These are phyloP conservation scores for Drosophila orena DNA, from an alignment of 1,140 invertebrate species.

Conservation along the genomic window DNA sequence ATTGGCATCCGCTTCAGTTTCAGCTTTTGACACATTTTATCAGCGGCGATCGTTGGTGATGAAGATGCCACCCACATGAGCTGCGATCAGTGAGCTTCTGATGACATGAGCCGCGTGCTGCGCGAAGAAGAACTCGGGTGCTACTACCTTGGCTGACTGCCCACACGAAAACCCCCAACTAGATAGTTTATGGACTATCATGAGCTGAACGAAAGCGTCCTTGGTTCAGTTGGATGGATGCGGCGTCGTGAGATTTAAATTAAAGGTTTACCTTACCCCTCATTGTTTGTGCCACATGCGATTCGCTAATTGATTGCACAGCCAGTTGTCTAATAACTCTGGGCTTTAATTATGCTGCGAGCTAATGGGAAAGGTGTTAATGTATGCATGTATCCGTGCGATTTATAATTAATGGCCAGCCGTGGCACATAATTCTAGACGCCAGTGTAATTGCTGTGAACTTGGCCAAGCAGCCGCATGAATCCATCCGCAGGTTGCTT, in stretches of 20 bases:
- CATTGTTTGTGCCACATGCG: conserved; percentile 58
- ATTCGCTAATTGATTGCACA: conserved; percentile 79
- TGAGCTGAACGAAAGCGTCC: conserved; percentile 62
- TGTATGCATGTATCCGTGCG: conserved; percentile 48
- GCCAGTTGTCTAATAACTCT: conserved; percentile 76
- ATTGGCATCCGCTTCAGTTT: conserved; percentile 80
- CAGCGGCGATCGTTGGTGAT: conserved; percentile 24
- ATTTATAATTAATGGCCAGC: conserved; percentile 65
- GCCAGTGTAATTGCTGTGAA: conserved; percentile 74
- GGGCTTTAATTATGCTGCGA: conserved; percentile 74
- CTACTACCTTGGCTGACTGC: conserved; percentile 50
- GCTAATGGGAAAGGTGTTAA: conserved; percentile 77
- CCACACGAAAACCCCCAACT: conserved; percentile 37
- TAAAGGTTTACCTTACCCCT: conserved; percentile 55
- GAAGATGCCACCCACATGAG: conserved; percentile 48
- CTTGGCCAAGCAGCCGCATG: conserved; percentile 56
- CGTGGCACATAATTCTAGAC: conserved; percentile 56
- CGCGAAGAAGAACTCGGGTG: conserved; percentile 27
- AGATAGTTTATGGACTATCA: conserved; percentile 16
- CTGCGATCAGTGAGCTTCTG: conserved; percentile 22
- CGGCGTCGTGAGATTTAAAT: conserved; percentile 72
- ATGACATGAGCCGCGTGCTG: conserved; percentile 53
- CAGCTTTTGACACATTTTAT: conserved; percentile 76
- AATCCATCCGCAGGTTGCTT: conserved; percentile 25
- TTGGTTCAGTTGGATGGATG: conserved; percentile 33